These are phyloP conservation scores for Pterocles orientalis DNA, from an alignment of 2,113 vertebrate species.

Conservation along the genomic window DNA sequence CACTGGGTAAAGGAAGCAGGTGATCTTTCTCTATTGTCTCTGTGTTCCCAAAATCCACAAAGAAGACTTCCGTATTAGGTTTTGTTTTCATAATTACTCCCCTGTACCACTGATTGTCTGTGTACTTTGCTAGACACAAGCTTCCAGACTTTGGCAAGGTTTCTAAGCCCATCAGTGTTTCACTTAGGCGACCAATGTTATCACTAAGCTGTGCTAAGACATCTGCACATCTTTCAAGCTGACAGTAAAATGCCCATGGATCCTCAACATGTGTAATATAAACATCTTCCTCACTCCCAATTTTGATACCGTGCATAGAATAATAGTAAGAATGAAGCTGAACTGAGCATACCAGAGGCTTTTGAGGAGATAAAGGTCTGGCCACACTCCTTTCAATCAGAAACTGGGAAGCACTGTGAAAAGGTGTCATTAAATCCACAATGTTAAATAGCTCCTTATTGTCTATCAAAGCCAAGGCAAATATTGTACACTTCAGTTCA, in stretches of 20 bases:
- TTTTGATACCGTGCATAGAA: conserved; percentile 86
- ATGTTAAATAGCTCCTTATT: conserved; percentile 82
- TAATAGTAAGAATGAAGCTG: conserved; percentile 87
- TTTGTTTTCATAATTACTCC: conserved; percentile 77
- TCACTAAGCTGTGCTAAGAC: conserved; percentile 76
- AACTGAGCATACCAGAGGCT: conserved; percentile 68
- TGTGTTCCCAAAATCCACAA: conserved; percentile 94
- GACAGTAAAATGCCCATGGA: conserved; percentile 87
- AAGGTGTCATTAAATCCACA: conserved; percentile 91
- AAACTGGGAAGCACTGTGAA: conserved; percentile 83
- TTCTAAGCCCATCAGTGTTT: conserved; percentile 54
- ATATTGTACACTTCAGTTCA: conserved; percentile 87
- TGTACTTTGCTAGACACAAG: conserved; percentile 89
- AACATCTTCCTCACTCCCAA: conserved; percentile 85
- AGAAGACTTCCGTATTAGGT: conserved; percentile 78
- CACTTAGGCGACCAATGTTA: conserved; percentile 73
- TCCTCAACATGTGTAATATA: conserved; percentile 81
- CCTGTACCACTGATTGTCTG: conserved; percentile 89
- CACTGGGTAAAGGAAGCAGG: conserved; percentile 83
- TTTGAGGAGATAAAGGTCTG: conserved; percentile 63
- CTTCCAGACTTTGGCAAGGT: conserved; percentile 61
- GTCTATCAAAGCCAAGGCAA: conserved; percentile 83
- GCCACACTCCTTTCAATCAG: conserved; percentile 77
- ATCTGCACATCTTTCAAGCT: conserved; percentile 80
- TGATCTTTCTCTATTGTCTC: conserved; percentile 74